Evolutionary conservation across 1,140 invertebrate species (phyloP).

Genomic region (Reticulitermes speratus): DNA sequence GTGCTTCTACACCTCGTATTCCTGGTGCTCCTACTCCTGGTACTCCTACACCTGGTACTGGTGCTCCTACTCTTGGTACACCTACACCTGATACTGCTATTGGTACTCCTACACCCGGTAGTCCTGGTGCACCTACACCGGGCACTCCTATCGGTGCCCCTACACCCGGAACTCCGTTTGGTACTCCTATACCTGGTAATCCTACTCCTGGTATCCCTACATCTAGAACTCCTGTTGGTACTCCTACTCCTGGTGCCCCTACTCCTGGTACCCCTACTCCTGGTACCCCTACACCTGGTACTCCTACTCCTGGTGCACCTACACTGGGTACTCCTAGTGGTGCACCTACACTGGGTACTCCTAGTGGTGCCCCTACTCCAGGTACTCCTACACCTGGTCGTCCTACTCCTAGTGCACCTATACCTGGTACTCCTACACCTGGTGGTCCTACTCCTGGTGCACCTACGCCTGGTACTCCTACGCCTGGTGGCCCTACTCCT

Average conservation of each 20-base stretch:
- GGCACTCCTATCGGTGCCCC: constrained; percentile 33
- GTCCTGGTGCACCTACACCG: not conserved
- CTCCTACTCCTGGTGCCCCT: constrained; percentile 33
- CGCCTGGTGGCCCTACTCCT: constrained; percentile 32
- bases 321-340: constrained; percentile 32
- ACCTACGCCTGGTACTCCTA: not conserved
- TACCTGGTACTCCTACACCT: not conserved
- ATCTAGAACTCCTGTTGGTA: constrained; percentile 30
- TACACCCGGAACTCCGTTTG: constrained; percentile 32
- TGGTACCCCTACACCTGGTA: constrained; percentile 29
- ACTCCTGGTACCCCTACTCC: constrained; percentile 35
- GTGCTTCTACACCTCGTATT: constrained; percentile 34
- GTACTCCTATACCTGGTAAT: constrained; percentile 31
- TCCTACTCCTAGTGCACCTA: not conserved
- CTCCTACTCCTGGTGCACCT: constrained; percentile 34
- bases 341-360: constrained; percentile 31
- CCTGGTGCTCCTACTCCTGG: constrained; percentile 30
- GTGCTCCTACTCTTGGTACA: constrained; percentile 14
- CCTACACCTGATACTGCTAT: constrained; percentile 21
- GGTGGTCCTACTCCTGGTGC: constrained; percentile 24
- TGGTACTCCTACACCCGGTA: constrained; percentile 34
- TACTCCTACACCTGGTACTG: constrained; percentile 5
- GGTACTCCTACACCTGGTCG: constrained; percentile 26
- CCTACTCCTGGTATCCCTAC: constrained; percentile 34
- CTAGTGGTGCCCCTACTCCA: constrained; percentile 34